Conservation (phyloP, 2,113 vertebrate genomes). For the Psilopsiagon aymara region DNA sequence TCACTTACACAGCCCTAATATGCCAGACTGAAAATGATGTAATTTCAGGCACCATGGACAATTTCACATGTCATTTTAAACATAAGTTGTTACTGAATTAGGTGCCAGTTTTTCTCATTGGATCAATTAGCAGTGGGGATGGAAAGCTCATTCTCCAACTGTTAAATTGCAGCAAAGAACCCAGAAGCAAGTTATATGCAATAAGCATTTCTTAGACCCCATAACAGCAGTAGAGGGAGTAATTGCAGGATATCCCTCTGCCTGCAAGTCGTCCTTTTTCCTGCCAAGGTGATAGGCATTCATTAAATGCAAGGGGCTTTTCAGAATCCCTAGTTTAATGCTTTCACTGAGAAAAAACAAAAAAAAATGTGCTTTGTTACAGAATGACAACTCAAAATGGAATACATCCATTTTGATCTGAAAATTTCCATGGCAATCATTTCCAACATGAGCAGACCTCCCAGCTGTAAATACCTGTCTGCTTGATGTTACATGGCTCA, state of each 20-base stretch:
- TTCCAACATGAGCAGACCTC: neutral
- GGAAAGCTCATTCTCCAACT: slow-evolving; percentile 64
- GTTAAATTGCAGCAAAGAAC: slow-evolving; percentile 57
- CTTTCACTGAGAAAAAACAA: neutral
- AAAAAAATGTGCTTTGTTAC: neutral
- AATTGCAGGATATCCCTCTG: slow-evolving; percentile 58
- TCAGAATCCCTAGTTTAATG: neutral
- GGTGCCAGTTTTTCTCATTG: slow-evolving; percentile 57
- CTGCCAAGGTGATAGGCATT: neutral
- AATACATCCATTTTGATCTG: neutral
- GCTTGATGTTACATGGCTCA: neutral
- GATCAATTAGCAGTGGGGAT: slow-evolving; percentile 52
- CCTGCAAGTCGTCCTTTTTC: slow-evolving; percentile 36
- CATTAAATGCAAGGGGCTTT: slow-evolving; percentile 15
- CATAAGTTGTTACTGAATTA: slow-evolving; percentile 45
- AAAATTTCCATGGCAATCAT: neutral
- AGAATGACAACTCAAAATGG: slow-evolving; percentile 4
- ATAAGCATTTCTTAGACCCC: slow-evolving; percentile 46
- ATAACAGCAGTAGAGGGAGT: slow-evolving; percentile 23
- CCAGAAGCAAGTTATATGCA: slow-evolving; percentile 29
- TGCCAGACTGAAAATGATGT: slow-evolving; percentile 52
- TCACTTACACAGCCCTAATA: slow-evolving; percentile 24
- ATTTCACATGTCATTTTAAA: slow-evolving; percentile 59
- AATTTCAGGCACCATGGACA: slow-evolving; percentile 49
- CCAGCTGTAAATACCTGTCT: neutral